These are phyloP conservation scores for Hetaerina americana DNA, from an alignment of 1,140 invertebrate species.

Conservation along the genomic window DNA sequence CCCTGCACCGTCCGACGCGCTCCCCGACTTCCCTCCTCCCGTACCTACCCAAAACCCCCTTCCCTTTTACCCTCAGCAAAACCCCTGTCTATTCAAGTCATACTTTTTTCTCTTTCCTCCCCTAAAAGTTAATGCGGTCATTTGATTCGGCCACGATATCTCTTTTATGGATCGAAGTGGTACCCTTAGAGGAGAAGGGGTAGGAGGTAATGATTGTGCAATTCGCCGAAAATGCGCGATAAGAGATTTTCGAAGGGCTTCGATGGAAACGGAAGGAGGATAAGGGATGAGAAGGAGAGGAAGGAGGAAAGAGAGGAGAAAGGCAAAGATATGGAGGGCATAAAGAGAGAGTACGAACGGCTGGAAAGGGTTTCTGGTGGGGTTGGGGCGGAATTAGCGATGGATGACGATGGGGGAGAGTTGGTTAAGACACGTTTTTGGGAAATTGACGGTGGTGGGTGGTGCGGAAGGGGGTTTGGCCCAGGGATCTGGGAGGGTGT, in stretches of 20 bases:
- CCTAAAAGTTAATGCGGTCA: neutral
- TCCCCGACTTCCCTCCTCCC: neutral
- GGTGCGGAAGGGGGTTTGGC: neutral
- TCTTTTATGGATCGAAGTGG: neutral
- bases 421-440: neutral
- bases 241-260: neutral
- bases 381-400: too few relatives aligned
- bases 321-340: too few relatives aligned
- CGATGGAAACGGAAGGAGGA: neutral
- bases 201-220: neutral
- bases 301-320: too few relatives aligned
- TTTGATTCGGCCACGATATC: neutral
- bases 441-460: neutral
- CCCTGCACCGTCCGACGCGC: neutral
- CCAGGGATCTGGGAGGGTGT: neutral
- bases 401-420: neutral
- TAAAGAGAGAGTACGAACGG: too few relatives aligned
- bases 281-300: neutral
- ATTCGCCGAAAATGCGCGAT: neutral
- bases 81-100: too few relatives aligned
- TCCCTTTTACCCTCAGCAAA: too few relatives aligned
- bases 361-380: too few relatives aligned
- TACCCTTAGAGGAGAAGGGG: neutral
- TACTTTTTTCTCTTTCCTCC: neutral
- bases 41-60: neutral